These are phyloP conservation scores for Ondatra zibethicus DNA, from an alignment of 2,113 vertebrate species.

Conservation along the genomic window DNA sequence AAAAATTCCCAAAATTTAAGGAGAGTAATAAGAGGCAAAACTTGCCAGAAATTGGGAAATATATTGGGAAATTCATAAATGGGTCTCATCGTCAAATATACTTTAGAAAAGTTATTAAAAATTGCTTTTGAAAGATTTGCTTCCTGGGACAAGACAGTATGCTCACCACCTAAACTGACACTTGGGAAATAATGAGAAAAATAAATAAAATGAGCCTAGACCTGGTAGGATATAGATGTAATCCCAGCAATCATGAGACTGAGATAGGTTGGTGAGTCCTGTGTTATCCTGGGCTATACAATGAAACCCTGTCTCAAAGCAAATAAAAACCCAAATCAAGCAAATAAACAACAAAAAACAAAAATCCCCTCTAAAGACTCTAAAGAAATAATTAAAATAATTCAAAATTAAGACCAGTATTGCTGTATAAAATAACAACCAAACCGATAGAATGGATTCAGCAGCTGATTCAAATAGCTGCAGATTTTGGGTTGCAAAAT, in stretches of 20 bases:
- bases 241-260: neutral
- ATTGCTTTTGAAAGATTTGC: neutral
- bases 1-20: neutral
- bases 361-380: neutral
- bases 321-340: neutral
- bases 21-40: neutral
- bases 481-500: constrained; percentile 41
- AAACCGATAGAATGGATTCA: neutral
- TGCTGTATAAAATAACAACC: neutral
- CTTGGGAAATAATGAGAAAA: neutral
- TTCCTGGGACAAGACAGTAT: neutral
- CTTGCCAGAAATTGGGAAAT: neutral
- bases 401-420: neutral
- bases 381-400: neutral
- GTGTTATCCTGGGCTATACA: neutral
- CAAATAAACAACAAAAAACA: neutral
- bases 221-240: neutral
- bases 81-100: neutral
- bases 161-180: neutral
- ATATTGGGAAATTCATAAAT: neutral
- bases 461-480: neutral
- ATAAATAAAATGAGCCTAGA: neutral
- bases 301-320: neutral
- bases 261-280: neutral
- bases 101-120: neutral